Evolutionary conservation across 2,797 vertebrate species (phyloP), one percentile per base, ranked within the genome.

Genomic region (Vespertilio murinus): DNA sequence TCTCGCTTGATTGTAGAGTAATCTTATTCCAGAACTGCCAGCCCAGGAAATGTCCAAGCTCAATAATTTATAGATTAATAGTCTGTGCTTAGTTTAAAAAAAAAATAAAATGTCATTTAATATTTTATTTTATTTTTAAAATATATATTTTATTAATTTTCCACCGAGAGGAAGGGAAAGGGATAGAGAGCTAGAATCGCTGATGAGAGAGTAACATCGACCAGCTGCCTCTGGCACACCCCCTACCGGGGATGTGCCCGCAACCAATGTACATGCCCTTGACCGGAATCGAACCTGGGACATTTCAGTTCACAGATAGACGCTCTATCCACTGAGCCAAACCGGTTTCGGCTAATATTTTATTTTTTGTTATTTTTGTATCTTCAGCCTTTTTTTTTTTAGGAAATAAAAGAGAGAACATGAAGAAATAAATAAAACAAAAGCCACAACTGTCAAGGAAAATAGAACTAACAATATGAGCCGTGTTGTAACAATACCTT

Each of bases 51-150:
- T 67, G 13, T 61, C 70, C 70, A 91, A 82, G 61, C 65, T 65
- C 64, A 65, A 6, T 69, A 77, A 77, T 4, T 35, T 65, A 25
- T 0, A 86, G 38, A 77, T 54, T 16, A 35, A 71, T 5, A 64
- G 8, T 4, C 10, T 82, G 16, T 49, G 25, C 20, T 82, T 73
- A 49, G 20, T 52, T 90, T 49, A 20, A 18, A 52, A 52, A 6
- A 81, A 69, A 87, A 83, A 38, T 56, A 65, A 83, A 75, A 25
- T 35, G 5, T 65, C 71, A 78, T 77, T 82, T 56, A 54, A 56
- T 64, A 33, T 73, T 65, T 78, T 54, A 35, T 8, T 71, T 80
- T 94, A 56, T 56, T 87, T 93, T 92, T 82, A 42, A n/a, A n/a
- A n/a, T n/a, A n/a, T n/a, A 42, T 42, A 42, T 42, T 42, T 42